phyloP scores from a whole-genome alignment of 2,113 vertebrate species.

The Furnarius figulus region DNA sequence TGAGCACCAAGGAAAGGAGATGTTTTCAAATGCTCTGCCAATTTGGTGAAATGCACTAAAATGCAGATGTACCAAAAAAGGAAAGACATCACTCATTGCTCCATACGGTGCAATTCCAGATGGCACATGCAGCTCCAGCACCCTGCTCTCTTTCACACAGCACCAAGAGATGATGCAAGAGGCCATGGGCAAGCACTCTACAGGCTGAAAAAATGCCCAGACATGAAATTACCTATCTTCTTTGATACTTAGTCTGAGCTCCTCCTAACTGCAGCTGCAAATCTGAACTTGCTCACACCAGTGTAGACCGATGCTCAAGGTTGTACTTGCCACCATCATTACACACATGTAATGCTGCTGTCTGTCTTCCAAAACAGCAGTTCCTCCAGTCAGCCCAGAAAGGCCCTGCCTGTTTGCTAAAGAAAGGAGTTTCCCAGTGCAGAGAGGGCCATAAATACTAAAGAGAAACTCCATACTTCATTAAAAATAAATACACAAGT shows the following conservation, averaged over 20 bases:
- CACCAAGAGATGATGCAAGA: background rate
- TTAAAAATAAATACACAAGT: background rate
- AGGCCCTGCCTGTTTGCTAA: background rate
- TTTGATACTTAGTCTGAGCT: background rate
- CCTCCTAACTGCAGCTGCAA: background rate
- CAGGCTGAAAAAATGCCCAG: background rate
- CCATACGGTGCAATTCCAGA: background rate
- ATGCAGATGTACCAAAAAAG: background rate
- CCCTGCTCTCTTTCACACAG: background rate
- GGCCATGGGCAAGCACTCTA: background rate
- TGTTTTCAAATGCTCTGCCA: background rate
- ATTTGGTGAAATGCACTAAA: background rate
- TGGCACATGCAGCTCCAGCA: background rate
- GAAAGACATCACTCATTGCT: background rate
- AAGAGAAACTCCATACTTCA: background rate
- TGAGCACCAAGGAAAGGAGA: background rate
- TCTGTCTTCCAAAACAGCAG: background rate
- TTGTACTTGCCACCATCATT: background rate
- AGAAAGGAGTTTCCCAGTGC: background rate
- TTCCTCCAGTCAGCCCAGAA: background rate
- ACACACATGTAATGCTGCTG: rapidly evolving
- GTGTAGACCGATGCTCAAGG: background rate
- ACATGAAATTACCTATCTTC: background rate
- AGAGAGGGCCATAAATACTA: background rate
- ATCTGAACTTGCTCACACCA: background rate